Evolutionary conservation across 2,888 invertebrate genomes (phyloP).

Genomic region (Lasioglossum malachurum): DNA sequence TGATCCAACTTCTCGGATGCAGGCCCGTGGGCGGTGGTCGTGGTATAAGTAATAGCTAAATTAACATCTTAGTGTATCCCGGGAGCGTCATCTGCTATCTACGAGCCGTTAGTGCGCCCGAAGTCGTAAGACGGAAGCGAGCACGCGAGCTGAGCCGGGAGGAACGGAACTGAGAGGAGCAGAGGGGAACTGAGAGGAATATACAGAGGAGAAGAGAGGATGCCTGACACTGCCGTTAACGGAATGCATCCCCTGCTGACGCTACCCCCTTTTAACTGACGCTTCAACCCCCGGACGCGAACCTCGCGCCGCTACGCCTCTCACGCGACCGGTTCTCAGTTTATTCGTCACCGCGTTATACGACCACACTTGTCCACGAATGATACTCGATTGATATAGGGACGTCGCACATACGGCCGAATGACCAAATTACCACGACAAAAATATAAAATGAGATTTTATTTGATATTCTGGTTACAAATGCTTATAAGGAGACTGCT

Average conservation of each 20-base stretch:
- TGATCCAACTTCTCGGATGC: conserved; percentile 71
- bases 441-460: too few relatives aligned
- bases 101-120: conserved; percentile 70
- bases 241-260: conserved; percentile 52
- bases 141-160: conserved; percentile 14
- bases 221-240: conserved; percentile 2
- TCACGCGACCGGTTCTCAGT: conserved; percentile 22
- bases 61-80: conserved; percentile 83
- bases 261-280: background rate
- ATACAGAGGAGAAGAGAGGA: background rate
- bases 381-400: background rate
- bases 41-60: conserved; percentile 83
- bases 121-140: conserved; percentile 60
- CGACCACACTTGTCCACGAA: background rate
- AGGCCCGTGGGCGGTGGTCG: conserved; percentile 70
- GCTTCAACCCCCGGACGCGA: background rate
- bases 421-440: too few relatives aligned
- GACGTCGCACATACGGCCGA: too few relatives aligned
- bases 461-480: too few relatives aligned
- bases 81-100: conserved; percentile 83
- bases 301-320: background rate
- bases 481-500: too few relatives aligned
- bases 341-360: conserved; percentile 8
- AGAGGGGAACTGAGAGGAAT: background rate
- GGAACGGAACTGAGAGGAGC: background rate